Evolutionary conservation across 2,113 vertebrate genomes (phyloP), one percentile per base, ranked within the genome.

Genomic region (Pelecanoides urinatrix): DNA sequence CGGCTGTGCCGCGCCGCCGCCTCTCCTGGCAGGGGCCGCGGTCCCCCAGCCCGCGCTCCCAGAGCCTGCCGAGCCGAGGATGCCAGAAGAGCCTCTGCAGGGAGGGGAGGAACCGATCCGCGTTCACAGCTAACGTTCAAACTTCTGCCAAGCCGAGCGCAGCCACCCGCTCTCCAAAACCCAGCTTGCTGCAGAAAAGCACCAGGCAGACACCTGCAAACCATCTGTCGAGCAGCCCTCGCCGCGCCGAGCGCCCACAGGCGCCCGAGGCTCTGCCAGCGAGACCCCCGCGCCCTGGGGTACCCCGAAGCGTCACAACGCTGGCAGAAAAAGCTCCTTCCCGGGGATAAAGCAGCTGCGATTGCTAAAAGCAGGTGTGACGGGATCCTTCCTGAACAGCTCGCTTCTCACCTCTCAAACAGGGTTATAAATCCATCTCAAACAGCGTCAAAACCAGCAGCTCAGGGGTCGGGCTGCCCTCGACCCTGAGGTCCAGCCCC

Each of bases 1-100:
- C 47, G 21, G 56, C 68, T 16, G 52, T 2, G 29, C 56, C 12
- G 36, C 32, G 36, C 59, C 47, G 12, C 77, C 75, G 44, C 56
- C 68, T 32, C 71, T 30, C 50, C 89, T 90, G 86, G 81, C 92
- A 86, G 32, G 14, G 47, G 36, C 74, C 13, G 14, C 21, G 36
- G 53, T 16, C 50, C 34, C 34, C 56, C 56, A 58, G 26, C 94
- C 90, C 13, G 90, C 86, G 59, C 75, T 78, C 78, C 82, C 52
- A 16, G 75, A n/a, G 26, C 62, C 52, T 56, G 42, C 50, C 6
- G n/a, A 86, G 32, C 52, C 27, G 3, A 44, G 47, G 86, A 16
- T 75, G 95, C 88, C 92, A 94, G 70, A 8, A 45, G n/a, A 94
- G 72, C 72, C 68, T 80, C 52, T 82, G 92, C 53, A 40, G 65